Base-by-base conservation (phyloP, 2,797 vertebrate genomes). In the Paedocypris micromegethes region DNA sequence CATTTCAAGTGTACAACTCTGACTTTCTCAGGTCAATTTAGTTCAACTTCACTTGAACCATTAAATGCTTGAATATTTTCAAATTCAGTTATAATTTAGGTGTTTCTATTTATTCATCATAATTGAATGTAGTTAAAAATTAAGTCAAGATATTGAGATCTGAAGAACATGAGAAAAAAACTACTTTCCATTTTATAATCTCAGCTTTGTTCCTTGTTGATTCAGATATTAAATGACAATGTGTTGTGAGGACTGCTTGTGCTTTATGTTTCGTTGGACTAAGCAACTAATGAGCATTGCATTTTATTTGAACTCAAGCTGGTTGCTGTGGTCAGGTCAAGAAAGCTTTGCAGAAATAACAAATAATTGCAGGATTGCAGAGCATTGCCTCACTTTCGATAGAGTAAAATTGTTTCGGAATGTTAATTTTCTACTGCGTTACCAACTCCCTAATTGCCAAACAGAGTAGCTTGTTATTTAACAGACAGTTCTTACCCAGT, bases 221-320 rank as follows among this genome's bases (percentile, higher is more conserved):
- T 60, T 5, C 37, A 5, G 42, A 55, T 71, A 55, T 23, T 23
- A 23, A 23, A 23, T 23, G 1, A 23, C 23, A 23, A 23, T 23
- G 23, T 23, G 23, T 23, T 23, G 23, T 23, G 23, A 23, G 23
- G 23, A 23, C 23, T 1, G 23, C 23, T 23, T 23, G 23, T 23
- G 23, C 23, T 23, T 23, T 23, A 23, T 23, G 23, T 50, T 52
- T 68, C 52, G 3, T 23, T 44, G 23, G 8, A 67, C 42, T 55
- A 23, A 47, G n/a, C 45, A 5, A 1, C 5, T 69, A 61, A 69
- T 55, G 66, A 69, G 58, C 58, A 38, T 38, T 69, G 58, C 58
- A 42, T 61, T 55, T 53, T 52, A 8, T 48, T 9, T 54, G 39
- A 5, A 43, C 43, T 2, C 1, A 61, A 39, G 4, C 37, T 0